A percentile compares a stretch with the other conserved stretches of the same genome.
Conservation (phyloP, 2,888 invertebrate species). For the Allygus modestus region DNA sequence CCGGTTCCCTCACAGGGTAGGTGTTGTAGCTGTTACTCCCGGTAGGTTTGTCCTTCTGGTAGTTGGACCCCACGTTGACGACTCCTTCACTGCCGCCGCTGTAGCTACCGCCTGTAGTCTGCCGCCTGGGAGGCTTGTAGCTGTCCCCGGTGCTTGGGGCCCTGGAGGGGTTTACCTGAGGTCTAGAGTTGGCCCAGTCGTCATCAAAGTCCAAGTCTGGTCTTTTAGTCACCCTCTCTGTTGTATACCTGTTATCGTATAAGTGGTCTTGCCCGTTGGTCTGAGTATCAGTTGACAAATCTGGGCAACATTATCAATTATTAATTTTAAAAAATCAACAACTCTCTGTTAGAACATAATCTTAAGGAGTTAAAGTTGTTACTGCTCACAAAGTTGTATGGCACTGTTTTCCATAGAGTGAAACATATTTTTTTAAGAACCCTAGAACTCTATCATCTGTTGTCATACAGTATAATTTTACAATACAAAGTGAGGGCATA, state of each 20-base stretch:
- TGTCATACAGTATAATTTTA: no score
- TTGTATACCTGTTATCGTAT: slow-evolving; percentile 42
- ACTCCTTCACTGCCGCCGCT: not conserved
- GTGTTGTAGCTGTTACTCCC: slow-evolving; percentile 33
- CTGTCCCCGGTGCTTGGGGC: not conserved
- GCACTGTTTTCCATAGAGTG: no score
- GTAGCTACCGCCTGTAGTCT: not conserved
- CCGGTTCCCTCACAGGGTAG: slow-evolving; percentile 18
- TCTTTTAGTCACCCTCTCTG: slow-evolving; percentile 59
- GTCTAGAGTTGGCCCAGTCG: slow-evolving; percentile 44
- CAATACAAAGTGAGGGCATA: no score
- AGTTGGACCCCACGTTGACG: not conserved
- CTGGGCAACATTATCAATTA: slow-evolving; percentile 30
- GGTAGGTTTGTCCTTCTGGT: not conserved
- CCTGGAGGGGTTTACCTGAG: slow-evolving; percentile 21
- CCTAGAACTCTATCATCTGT: no score
- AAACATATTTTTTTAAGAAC: no score
- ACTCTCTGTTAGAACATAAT: not conserved
- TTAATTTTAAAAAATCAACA: slow-evolving; percentile 11
- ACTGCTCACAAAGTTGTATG: no score
- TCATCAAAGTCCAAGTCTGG: slow-evolving; percentile 66
- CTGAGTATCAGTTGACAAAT: slow-evolving; percentile 50
- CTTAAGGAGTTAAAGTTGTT: no score
- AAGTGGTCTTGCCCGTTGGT: slow-evolving; percentile 46
- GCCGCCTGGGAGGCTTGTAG: slow-evolving; percentile 16